phyloP scores from a whole-genome alignment of 2,888 invertebrate genomes.

The Penaeus monodon region DNA sequence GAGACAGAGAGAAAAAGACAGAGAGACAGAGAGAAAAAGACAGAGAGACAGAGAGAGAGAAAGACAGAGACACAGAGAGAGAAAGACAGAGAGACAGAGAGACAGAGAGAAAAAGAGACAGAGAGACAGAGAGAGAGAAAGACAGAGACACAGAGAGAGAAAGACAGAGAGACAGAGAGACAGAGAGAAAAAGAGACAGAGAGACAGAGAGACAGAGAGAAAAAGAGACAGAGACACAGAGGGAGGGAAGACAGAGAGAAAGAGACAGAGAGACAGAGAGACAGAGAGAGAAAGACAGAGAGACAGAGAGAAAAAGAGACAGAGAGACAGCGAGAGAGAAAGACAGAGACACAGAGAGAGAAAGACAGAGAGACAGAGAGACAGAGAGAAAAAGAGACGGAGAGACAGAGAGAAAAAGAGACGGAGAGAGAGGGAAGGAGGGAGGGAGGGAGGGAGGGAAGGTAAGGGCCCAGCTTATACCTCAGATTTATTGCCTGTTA shows the following conservation, averaged over 20 bases:
- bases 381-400: neutral
- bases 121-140: neutral
- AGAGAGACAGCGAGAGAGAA: neutral
- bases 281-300: neutral
- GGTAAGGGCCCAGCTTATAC: neutral
- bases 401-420: neutral
- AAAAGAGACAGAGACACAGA: neutral
- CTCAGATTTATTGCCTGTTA: conserved; percentile 53
- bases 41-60: too few relatives aligned
- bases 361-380: neutral
- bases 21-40: neutral
- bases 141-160: neutral
- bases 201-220: too few relatives aligned
- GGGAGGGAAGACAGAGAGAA: neutral
- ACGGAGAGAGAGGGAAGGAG: neutral
- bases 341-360: neutral
- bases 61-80: neutral
- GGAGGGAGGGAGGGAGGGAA: neutral
- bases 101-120: neutral
- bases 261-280: neutral
- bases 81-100: neutral
- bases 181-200: neutral
- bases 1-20: neutral
- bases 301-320: neutral
- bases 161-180: neutral